These are phyloP conservation scores for Manis pentadactyla DNA, from an alignment of 2,797 vertebrate genomes.

Conservation along the genomic window DNA sequence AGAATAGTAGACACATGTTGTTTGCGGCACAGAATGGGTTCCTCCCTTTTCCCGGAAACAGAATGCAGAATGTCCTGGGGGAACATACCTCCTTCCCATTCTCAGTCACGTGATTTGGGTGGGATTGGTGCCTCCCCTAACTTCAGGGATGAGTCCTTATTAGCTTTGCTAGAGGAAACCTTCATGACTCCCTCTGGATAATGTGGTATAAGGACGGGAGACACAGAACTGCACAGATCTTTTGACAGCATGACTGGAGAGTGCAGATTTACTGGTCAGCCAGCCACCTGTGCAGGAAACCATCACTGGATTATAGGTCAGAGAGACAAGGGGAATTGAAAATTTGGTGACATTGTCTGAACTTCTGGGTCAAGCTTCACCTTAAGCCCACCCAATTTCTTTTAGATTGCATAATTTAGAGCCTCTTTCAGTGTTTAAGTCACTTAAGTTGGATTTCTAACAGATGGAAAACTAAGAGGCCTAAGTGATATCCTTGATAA, in stretches of 20 bases:
- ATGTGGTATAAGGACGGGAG: neutral
- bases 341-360: neutral
- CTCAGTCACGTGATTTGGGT: neutral
- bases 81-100: neutral
- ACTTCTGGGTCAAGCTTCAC: neutral
- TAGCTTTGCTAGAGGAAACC: neutral
- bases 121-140: neutral
- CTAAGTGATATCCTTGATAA: constrained; percentile 26
- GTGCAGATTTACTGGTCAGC: neutral
- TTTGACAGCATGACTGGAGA: neutral
- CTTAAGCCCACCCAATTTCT: neutral
- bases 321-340: neutral
- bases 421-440: neutral
- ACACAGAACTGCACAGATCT: neutral
- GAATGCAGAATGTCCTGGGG: neutral
- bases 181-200: neutral
- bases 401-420: neutral
- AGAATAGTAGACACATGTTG: neutral
- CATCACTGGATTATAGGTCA: neutral
- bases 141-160: neutral
- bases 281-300: neutral
- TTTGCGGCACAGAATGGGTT: neutral
- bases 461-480: neutral
- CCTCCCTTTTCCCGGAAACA: neutral
- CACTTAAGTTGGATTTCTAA: neutral